phyloP scores from a whole-genome alignment of 64 coral and sea anemone genomes.

The Hydrozoanthus tunicans region DNA sequence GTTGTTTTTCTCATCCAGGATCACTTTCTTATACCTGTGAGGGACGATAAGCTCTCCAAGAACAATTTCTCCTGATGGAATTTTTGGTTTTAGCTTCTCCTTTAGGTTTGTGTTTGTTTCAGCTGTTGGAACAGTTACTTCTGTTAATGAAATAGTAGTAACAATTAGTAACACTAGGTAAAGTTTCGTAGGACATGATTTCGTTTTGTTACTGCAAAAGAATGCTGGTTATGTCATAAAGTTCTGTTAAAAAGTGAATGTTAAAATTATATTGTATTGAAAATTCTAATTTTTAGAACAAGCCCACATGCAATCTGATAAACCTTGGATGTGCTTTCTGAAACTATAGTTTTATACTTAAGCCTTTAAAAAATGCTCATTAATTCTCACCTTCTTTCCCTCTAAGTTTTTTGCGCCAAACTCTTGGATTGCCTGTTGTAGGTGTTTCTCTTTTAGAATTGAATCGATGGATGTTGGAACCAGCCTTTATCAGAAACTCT shows the following conservation, averaged over 20 bases:
- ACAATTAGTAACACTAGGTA: too few relatives aligned
- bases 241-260: not conserved
- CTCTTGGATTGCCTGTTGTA: not conserved
- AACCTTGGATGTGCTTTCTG: too few relatives aligned
- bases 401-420: not conserved
- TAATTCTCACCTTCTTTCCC: not conserved
- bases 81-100: constrained; percentile 13
- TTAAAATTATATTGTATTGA: not conserved
- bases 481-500: not conserved
- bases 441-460: not conserved
- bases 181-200: not conserved
- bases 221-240: not conserved
- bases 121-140: not conserved
- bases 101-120: constrained; percentile 7
- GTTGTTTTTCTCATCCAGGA: constrained; percentile 13
- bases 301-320: too few relatives aligned
- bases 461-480: not conserved
- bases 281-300: not conserved
- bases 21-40: constrained; percentile 11
- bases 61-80: constrained; percentile 16
- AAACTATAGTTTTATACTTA: not conserved
- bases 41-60: not conserved
- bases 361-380: not conserved
- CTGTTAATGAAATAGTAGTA: not conserved
- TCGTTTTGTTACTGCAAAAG: not conserved